Base-by-base conservation (phyloP, 2,888 invertebrate species). In the Tanaodytes sp. region DNA sequence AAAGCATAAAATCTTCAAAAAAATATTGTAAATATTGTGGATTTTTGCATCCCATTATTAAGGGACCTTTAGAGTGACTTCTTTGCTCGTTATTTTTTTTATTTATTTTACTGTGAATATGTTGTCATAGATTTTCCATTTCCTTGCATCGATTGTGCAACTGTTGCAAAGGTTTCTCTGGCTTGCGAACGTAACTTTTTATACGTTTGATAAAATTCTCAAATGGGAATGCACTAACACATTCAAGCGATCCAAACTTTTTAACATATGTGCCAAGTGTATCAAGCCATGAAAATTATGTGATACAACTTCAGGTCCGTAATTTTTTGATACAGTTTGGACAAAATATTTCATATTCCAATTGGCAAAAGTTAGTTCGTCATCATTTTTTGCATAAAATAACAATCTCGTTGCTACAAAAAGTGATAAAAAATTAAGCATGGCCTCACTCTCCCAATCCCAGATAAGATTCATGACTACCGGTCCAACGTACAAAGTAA, bases 21-120 rank as follows among this genome's bases (percentile, higher is more conserved):
- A 40, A 30, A 30, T 40, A 52, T 30, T 52, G 40, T 3, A 8
- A 39, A 40, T 40, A 52, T 15, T 52, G 52, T 1, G 52, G 52
- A 30, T 52, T 52, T 18, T 40, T n/a, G 30, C 23, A 18, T 6
- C 9, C 12, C 12, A 2, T 30, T n/a, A 30, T 5, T 36, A 48
- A 20, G 1, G 48, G 48, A 6, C 48, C 48, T 14, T 48, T 20
- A 8, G 1, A 0, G 9, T 48, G 30, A 15, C 15, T 5, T 15
- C 31, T 45, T 15, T 45, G 31, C 31, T 30, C 31, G 14, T 15
- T 30, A 6, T 14, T 12, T 30, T 45, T 30, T n/a, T n/a, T n/a
- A n/a, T n/a, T n/a, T n/a, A n/a, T n/a, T n/a, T n/a, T n/a, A n/a
- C n/a, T n/a, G n/a, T n/a, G n/a, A n/a, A n/a, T n/a, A n/a, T n/a